These are phyloP conservation scores for Bellardia bayeri DNA, from an alignment of 2,888 invertebrate genomes.

Conservation along the genomic window DNA sequence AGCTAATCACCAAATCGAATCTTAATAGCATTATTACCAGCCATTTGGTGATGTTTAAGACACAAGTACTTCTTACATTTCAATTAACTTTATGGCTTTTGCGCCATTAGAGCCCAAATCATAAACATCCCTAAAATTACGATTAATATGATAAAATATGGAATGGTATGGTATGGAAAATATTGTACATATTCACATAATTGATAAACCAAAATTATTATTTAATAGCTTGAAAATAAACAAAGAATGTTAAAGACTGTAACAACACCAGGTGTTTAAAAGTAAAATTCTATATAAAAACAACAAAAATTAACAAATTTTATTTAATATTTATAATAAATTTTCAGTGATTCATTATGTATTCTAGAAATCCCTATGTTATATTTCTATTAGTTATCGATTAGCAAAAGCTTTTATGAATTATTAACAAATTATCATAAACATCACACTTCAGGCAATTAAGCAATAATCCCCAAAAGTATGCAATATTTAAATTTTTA, in stretches of 20 bases:
- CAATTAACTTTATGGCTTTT: conserved; percentile 43
- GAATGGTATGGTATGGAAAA: conserved; percentile 27
- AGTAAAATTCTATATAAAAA: background rate
- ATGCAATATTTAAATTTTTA: too few species aligned
- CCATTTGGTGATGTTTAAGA: background rate
- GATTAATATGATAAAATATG: conserved; percentile 48
- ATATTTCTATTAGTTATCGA: too few species aligned
- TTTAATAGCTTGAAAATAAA: conserved; percentile 26
- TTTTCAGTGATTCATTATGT: too few species aligned
- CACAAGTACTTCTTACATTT: conserved; percentile 18
- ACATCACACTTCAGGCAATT: too few species aligned
- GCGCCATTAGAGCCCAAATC: conserved; percentile 30
- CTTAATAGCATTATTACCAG: background rate
- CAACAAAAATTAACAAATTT: too few species aligned
- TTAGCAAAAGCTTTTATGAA: too few species aligned
- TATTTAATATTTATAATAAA: too few species aligned
- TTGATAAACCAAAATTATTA: conserved; percentile 35
- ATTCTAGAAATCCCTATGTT: too few species aligned
- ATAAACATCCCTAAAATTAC: conserved; percentile 20
- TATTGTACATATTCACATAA: conserved; percentile 25
- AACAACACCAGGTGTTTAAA: background rate
- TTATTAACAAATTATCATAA: too few species aligned
- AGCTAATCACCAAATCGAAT: too few species aligned
- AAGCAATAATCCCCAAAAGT: too few species aligned
- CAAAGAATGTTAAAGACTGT: background rate